Base-by-base conservation (phyloP, 2,888 invertebrate species). In the Apamea sordens region DNA sequence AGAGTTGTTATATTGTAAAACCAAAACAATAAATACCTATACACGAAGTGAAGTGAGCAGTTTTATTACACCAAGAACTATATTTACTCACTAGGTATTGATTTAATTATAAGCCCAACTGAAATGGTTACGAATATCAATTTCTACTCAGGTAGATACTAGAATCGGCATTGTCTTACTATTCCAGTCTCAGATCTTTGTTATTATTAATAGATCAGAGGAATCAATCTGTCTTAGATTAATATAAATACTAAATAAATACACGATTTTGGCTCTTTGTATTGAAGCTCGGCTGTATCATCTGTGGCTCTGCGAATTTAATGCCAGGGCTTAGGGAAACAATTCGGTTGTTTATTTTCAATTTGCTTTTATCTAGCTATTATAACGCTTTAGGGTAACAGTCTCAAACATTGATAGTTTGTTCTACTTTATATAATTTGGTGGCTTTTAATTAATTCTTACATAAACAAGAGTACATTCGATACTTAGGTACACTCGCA, bases 131-230 rank as follows among this genome's bases (percentile, higher is more conserved):
- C 10, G 18, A n/a, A 59, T 53, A 15, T 70, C 10, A 70, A 28
- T 53, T 65, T 41, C 18, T 36, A 70, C 53, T 24, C 44, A 32
- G 0, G 0, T 24, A 36, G 6, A 6, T 2, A 44, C 44, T 15
- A 28, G 8, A 67, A 71, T 73, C 15, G 18, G 1, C 1, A 64
- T 50, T 32, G 13, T n/a, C 28, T 15, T 47, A 47, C 15, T 67
- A 76, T 77, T 69, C 13, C 53, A 65, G 32, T 13, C 3, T 28
- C 15, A 24, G 15, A 50, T 69, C 59, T 21, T 18, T 74, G 67
- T 85, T 80, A 83, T 72, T 85, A 83, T 74, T 67, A 56, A 79
- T 70, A 44, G 32, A 85, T 85, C 47, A 71, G 41, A 41, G 74
- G 4, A 80, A 83, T 71, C 68, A 84, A 81, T 76, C 64, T 15